Conservation (phyloP, 1,140 invertebrate species). For the Drosophila kurseongensis region DNA sequence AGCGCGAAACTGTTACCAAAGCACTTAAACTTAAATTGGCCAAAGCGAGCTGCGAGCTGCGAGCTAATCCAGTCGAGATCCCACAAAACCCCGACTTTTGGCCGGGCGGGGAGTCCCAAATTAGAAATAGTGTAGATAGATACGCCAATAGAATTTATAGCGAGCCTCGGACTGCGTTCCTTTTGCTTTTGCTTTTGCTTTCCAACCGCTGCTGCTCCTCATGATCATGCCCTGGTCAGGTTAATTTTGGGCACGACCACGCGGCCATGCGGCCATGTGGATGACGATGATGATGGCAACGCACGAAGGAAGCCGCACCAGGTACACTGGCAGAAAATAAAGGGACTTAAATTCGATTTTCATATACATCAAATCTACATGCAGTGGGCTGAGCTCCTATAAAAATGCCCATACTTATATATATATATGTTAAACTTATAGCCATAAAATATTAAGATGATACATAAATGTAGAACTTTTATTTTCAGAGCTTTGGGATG, state of each 20-base stretch:
- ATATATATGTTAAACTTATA: no score
- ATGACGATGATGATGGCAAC: slow-evolving; percentile 77
- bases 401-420: no score
- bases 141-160: slow-evolving; percentile 83
- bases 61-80: slow-evolving; percentile 31
- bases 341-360: no score
- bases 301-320: slow-evolving; percentile 58
- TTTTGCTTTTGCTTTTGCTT: slow-evolving; percentile 31
- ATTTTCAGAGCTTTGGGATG: no score
- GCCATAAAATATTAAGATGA: no score
- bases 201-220: no score
- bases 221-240: slow-evolving; percentile 76
- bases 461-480: no score
- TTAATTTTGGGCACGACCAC: slow-evolving; percentile 79
- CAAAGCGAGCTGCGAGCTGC: slow-evolving; percentile 44
- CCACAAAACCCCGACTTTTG: slow-evolving; percentile 1
- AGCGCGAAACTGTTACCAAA: slow-evolving; percentile 83
- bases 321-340: background rate
- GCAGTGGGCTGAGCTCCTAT: no score
- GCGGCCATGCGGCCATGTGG: slow-evolving; percentile 38
- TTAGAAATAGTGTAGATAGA: slow-evolving; percentile 83
- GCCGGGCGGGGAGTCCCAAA: slow-evolving; percentile 53
- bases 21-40: slow-evolving; percentile 83
- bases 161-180: slow-evolving; percentile 60
- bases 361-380: no score